Evolutionary conservation across 37 sponge, comb jelly and placozoan genomes (phyloP).

Genomic region (Cliona cf. orientalis): DNA sequence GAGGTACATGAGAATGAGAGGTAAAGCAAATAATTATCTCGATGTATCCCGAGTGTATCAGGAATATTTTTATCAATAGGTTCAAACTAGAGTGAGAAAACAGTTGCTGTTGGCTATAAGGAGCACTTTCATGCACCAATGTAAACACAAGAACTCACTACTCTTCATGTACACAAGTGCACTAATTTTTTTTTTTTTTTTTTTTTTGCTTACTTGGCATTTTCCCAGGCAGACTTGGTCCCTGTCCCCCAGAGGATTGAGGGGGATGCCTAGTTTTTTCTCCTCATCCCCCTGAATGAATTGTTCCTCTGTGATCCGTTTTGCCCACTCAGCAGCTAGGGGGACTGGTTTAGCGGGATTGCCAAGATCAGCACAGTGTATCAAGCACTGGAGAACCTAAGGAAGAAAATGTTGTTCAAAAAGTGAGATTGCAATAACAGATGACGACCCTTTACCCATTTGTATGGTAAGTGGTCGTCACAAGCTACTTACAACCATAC

Average conservation of each 20-base stretch:
- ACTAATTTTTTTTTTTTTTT: too few species aligned
- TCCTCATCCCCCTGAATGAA: slow-evolving; percentile 88
- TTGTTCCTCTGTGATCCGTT: slow-evolving; percentile 71
- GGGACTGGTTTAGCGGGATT: slow-evolving; percentile 70
- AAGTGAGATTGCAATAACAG: not conserved
- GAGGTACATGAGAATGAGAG: not conserved
- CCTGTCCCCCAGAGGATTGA: slow-evolving; percentile 77
- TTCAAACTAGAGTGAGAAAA: too few species aligned
- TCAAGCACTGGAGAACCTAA: slow-evolving; percentile 76
- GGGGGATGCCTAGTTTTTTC: slow-evolving; percentile 53
- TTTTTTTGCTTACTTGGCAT: slow-evolving; percentile 59
- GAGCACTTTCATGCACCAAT: too few species aligned
- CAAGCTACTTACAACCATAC: too few species aligned
- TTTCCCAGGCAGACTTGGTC: slow-evolving; percentile 61
- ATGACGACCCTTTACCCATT: not conserved
- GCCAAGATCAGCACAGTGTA: slow-evolving; percentile 92
- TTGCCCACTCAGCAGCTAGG: slow-evolving; percentile 67
- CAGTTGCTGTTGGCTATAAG: too few species aligned
- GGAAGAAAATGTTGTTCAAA: not conserved
- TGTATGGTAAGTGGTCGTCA: not conserved
- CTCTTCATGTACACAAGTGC: not conserved
- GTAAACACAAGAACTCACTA: slow-evolving; percentile 5
- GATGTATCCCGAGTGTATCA: too few species aligned
- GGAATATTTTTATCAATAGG: too few species aligned
- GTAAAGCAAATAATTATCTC: too few species aligned